Base-by-base conservation (phyloP, 92 coral and sea anemone genomes). In the Meandrina meandrites region DNA sequence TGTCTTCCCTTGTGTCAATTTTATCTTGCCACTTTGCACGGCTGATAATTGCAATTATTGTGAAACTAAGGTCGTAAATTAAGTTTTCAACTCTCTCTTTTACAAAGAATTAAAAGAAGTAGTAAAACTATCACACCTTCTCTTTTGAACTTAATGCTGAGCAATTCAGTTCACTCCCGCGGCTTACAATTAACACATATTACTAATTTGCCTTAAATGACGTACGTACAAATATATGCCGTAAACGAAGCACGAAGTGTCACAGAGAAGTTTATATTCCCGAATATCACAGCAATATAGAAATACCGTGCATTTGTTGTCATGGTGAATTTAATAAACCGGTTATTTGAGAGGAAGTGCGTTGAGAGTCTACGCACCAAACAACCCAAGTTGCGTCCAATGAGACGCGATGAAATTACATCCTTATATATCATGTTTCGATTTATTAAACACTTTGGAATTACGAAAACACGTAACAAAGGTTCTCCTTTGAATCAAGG, bases 321-420 rank as follows among this genome's bases (percentile, higher is more conserved):
- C 24, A 74, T 84, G 72, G 54, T 34, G 53, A 84, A 48, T 48
- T 36, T 67, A 75, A 73, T 56, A 74, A 84, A 31, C 81, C 37
- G 73, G 56, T 73, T 36, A 84, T 60, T 50, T 73, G 21, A 54
- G 35, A 72, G 80, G 87, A 84, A 84, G 32, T 18, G 19, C 73
- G 78, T 34, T 16, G 68, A 40, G 50, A 0, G 50, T 37, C 10
- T 36, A 73, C 78, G 87, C 56, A 54, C 36, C 34, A 40, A 69
- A 42, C 24, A 56, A 17, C 71, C 31, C 27, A 70, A 12, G 54
- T 21, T 22, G 16, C 13, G 37, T 56, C 87, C 87, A 84, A 84
- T 84, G 80, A 56, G 27, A 84, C 22, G 30, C 72, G 31, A 82
- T 5, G 50, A 73, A 22, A 76, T 6, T 56, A 54, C 11, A 24